Evolutionary conservation across 1,140 invertebrate genomes (phyloP), one percentile per base, ranked within the genome.

Genomic region (Dendroctonus valens): DNA sequence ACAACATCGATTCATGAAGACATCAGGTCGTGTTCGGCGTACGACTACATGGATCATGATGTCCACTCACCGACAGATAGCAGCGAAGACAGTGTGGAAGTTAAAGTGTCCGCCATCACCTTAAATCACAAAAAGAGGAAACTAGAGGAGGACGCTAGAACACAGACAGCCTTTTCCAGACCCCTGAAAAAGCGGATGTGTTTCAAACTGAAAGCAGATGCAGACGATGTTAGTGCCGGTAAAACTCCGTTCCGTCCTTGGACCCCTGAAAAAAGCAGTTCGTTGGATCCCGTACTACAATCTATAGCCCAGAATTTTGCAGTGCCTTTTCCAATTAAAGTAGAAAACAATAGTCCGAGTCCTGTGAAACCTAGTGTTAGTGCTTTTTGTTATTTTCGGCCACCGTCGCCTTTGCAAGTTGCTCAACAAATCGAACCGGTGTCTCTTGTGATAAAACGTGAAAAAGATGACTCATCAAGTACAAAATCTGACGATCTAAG

Each of bases 31-130:
- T 89, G 88, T 65, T 90, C 88, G 3, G 87, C 86, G 62, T 81
- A 81, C 68, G 84, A 86, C 65, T 82, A 87, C 71, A 86, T 87
- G 8, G 74, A 74, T 44, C 51, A 67, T 14, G 72, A 74, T 26
- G 55, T 75, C 6, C 76, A 78, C 57, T 79, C 77, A 2, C 77
- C 77, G 48, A 79, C 77, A 83, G 68, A 85, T 48, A 84, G 86
- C 44, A 91, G 88, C 15, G 90, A 91, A 69, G 89, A 92, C 77
- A 90, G 89, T 53, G 85, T 91, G 2, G 85, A 90, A 71, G 85
- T 87, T 8, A 85, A 86, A 67, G 80, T 85, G 3, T 82, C 80
- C 12, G 80, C 89, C 5, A 88, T 89, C 44, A 83, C 84, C 1
- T 77, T 86, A 50, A 82, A 82, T 51, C 85, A 87, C 65, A 84